Conservation (phyloP, 1,140 invertebrate species). For the Aphaenogaster rudis region DNA sequence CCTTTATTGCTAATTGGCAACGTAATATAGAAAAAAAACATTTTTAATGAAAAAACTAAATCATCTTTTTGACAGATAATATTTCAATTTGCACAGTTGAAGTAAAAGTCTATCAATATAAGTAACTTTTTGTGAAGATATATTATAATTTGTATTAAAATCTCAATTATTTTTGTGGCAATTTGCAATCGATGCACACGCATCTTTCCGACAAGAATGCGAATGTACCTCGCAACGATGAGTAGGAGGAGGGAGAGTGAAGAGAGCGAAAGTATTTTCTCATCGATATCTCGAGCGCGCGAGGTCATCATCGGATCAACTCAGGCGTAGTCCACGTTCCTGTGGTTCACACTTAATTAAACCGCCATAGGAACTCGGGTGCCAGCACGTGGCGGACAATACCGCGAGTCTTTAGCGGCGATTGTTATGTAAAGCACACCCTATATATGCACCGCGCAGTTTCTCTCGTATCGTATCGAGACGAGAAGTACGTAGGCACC, state of each 20-base stretch:
- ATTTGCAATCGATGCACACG: neutral
- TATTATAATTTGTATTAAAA: neutral
- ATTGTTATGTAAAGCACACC: conserved; percentile 87
- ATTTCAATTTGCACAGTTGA: neutral
- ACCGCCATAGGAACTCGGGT: conserved; percentile 83
- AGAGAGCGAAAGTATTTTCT: conserved; percentile 78
- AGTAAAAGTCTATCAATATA: neutral
- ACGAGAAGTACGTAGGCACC: conserved; percentile 70
- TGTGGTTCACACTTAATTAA: conserved; percentile 88
- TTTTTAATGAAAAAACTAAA: neutral
- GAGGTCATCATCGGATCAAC: conserved; percentile 86
- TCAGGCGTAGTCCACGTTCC: conserved; percentile 86
- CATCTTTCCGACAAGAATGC: conserved; percentile 9
- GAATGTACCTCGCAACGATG: conserved; percentile 19
- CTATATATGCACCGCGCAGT: conserved; percentile 80
- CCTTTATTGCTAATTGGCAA: neutral
- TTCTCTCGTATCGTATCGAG: conserved; percentile 81
- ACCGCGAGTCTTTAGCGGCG: conserved; percentile 86
- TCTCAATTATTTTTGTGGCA: neutral
- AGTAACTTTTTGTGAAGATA: neutral
- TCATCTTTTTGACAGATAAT: neutral
- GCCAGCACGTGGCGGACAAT: conserved; percentile 87
- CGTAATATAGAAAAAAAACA: neutral
- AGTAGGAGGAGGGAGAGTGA: neutral
- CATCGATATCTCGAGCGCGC: conserved; percentile 83